Conservation (phyloP, 2,888 invertebrate species). For the Eupithecia centaureata region DNA sequence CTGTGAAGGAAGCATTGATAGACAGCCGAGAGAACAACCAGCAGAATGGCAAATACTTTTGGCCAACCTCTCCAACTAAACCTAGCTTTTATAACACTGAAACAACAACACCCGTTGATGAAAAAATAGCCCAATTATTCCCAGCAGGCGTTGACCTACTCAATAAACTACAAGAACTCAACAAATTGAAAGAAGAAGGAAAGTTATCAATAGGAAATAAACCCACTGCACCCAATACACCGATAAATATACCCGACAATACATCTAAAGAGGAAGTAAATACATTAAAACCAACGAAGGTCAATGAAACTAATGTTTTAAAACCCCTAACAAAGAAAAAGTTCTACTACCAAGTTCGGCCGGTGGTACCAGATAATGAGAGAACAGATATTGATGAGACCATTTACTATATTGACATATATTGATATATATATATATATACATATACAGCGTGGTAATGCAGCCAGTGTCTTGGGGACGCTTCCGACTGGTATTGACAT, state of each 20-base stretch:
- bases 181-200: constrained; percentile 46
- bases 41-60: background rate
- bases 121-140: constrained; percentile 39
- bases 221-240: background rate
- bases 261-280: background rate
- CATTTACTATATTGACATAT: constrained; percentile 48
- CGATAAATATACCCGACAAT: background rate
- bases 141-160: constrained; percentile 42
- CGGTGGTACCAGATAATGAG: constrained; percentile 55
- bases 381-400: constrained; percentile 39
- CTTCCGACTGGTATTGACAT: no score
- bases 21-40: background rate
- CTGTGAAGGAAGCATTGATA: background rate
- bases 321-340: constrained; percentile 34
- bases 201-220: constrained; percentile 8
- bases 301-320: constrained; percentile 13
- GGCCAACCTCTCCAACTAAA: background rate
- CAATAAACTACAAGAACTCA: constrained; percentile 48
- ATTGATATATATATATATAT: no score
- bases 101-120: constrained; percentile 10
- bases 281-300: constrained; percentile 9
- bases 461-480: no score
- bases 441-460: no score
- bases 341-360: constrained; percentile 52
- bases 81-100: background rate